Conservation (phyloP, 2,113 vertebrate genomes). For the Syngnathus scovelli region DNA sequence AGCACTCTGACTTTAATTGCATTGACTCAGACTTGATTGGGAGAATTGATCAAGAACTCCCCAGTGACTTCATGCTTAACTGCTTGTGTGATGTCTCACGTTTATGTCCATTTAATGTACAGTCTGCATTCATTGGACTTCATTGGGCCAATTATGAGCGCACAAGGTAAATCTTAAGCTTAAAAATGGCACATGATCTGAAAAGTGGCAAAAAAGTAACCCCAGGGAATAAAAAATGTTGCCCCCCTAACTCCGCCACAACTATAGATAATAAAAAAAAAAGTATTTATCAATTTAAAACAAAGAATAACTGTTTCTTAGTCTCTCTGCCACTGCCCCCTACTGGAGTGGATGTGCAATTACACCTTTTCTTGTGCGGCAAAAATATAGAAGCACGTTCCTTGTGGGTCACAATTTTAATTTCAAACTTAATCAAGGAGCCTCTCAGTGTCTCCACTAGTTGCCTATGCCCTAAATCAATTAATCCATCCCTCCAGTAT, state of each 20-base stretch:
- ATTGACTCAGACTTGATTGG: conserved; percentile 49
- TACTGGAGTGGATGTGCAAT: no score
- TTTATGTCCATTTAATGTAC: neutral
- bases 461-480: neutral
- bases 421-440: no score
- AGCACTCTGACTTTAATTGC: conserved; percentile 46
- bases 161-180: neutral
- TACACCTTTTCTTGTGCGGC: no score
- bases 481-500: neutral
- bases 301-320: no score
- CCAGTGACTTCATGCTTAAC: conserved; percentile 37
- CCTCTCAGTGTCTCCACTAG: neutral
- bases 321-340: no score
- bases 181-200: neutral
- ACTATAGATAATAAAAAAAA: no score
- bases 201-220: neutral
- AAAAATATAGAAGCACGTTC: no score
- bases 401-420: no score
- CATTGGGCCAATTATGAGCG: neutral
- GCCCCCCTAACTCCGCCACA: no score
- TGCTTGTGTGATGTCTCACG: conserved; percentile 19
- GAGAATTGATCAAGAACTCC: conserved; percentile 35
- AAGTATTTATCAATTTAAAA: no score
- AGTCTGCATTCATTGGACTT: neutral
- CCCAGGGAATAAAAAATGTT: no score